Evolutionary conservation across 1,140 invertebrate genomes (phyloP), one percentile per base, ranked within the genome.

Genomic region (Matsumurasca onukii): DNA sequence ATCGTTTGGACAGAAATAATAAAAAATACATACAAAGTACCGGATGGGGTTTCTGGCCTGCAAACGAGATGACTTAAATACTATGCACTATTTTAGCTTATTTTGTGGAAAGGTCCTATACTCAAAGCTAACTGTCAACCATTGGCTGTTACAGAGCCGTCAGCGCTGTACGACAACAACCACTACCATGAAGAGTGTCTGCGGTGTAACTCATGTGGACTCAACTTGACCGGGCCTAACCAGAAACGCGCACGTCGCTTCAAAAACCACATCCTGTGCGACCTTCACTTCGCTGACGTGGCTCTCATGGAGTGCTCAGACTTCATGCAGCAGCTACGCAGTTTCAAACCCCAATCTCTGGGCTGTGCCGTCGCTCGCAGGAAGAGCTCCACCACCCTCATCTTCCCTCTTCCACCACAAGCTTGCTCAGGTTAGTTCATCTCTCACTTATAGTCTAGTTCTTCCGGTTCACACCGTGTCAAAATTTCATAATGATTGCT

Each of bases 101-200:
- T n/a, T n/a, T n/a, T n/a, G n/a, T n/a, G n/a, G n/a, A n/a, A n/a
- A n/a, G n/a, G n/a, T n/a, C n/a, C n/a, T n/a, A n/a, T n/a, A n/a
- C n/a, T n/a, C n/a, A n/a, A n/a, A n/a, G n/a, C n/a, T n/a, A n/a
- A n/a, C n/a, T n/a, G n/a, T n/a, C 51, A 55, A 55, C 5, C 29
- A 27, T 27, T 20, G n/a, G 24, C 24, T 59, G 76, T 88, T 86
- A 24, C 84, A 95, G 92, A 95, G 79, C 91, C 92, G 69, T 94
- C 92, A 39, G 90, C 91, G 70, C 80, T 95, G 74, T 95, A 95
- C 80, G 92, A 95, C 85, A 94, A 95, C 87, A 95, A 94, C 80
- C 91, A 95, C 78, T 96, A 95, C 81, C 93, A 96, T 86, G 94
- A 96, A 85, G 94, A 96, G 88, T 96, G 94, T 83, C 87, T 95